These are phyloP conservation scores for Hemiprocne comata DNA, from an alignment of 2,113 vertebrate genomes.

Conservation along the genomic window DNA sequence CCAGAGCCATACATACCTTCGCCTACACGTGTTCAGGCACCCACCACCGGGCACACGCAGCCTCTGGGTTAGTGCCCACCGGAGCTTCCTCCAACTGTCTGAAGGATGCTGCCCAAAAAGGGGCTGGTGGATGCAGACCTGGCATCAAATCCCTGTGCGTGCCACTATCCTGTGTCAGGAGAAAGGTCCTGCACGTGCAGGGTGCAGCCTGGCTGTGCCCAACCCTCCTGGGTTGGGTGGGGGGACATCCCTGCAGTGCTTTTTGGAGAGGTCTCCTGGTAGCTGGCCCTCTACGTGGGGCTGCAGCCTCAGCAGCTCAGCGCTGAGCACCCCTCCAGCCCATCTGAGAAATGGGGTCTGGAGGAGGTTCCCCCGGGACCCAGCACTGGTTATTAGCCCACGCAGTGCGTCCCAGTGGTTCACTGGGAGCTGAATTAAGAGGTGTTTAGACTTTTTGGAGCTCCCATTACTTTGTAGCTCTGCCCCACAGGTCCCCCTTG, in stretches of 20 bases:
- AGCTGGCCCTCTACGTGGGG: neutral
- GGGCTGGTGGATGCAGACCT: neutral
- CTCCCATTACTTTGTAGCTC: neutral
- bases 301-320: neutral
- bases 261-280: neutral
- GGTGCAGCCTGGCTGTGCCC: neutral
- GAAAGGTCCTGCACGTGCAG: neutral
- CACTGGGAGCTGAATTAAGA: fast-evolving
- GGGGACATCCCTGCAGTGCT: fast-evolving
- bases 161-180: fast-evolving
- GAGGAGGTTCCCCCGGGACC: neutral
- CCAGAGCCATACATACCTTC: neutral
- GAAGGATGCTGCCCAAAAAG: neutral
- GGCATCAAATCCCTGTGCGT: neutral
- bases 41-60: neutral
- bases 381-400: fast-evolving
- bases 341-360: neutral
- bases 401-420: fast-evolving
- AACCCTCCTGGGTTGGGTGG: neutral
- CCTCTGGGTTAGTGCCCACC: neutral
- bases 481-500: neutral
- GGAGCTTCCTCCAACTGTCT: neutral
- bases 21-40: neutral
- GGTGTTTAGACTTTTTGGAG: neutral
- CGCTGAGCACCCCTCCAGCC: neutral